A percentile compares a stretch with the other conserved stretches of the same genome.
Conservation (phyloP, 2,797 vertebrate genomes). For the Glossophaga mutica region DNA sequence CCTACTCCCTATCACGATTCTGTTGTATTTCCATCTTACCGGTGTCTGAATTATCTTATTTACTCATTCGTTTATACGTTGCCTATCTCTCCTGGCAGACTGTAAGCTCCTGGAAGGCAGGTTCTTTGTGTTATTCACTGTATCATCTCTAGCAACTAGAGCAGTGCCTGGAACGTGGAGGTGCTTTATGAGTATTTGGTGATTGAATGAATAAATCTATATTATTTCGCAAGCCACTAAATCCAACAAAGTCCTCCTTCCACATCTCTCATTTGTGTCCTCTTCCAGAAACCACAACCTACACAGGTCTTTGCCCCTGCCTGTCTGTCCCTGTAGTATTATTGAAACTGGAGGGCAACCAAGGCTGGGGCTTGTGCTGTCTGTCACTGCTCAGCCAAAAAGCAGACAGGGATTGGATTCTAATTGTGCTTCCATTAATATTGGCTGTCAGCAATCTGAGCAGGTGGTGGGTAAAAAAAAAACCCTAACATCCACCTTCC, state of each 20-base stretch:
- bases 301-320: background rate
- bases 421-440: background rate
- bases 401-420: background rate
- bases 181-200: background rate
- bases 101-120: background rate
- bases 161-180: background rate
- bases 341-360: background rate
- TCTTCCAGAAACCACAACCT: background rate
- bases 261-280: background rate
- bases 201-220: background rate
- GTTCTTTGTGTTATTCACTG: background rate
- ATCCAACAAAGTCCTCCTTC: background rate
- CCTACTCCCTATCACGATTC: background rate
- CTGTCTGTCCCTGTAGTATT: background rate
- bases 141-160: background rate
- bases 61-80: background rate
- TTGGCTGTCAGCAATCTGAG: background rate
- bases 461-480: background rate
- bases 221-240: background rate
- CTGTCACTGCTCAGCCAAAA: background rate
- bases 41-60: background rate
- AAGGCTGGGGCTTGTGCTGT: background rate
- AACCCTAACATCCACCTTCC: background rate
- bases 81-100: background rate
- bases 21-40: background rate